Evolutionary conservation across 2,888 invertebrate genomes (phyloP), one percentile per base, ranked within the genome.

Genomic region (Drosophila testacea): DNA sequence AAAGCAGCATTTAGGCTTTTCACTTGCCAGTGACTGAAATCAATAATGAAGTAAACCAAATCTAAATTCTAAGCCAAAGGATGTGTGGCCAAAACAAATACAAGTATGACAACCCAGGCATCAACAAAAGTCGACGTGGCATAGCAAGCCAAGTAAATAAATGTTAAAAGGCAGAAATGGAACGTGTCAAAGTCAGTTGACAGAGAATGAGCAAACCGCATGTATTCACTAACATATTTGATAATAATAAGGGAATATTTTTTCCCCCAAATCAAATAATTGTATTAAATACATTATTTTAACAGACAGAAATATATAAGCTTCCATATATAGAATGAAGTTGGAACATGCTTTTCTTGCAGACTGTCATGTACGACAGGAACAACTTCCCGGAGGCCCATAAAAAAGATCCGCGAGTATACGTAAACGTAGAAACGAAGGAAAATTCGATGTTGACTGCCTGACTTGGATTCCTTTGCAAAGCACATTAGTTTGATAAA

Each of bases 401-500:
- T 77, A 66, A 60, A 66, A 62, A 70, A 68, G 69, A 80, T 77
- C 73, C 56, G 52, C 52, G 56, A 44, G 4, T 30, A 44, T 44
- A 27, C 22, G n/a, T 57, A 16, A 27, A 13, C 42, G 28, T 34
- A 16, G 16, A 38, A 34, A 38, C 11, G 47, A 27, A 28, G 36
- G 30, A 52, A 39, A 13, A 44, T 27, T 44, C 59, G 38, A 10
- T 27, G 30, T 27, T 13, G 22, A 46, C 32, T 6, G 38, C 57
- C 61, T 62, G 70, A 2, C 30, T 51, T 16, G 64, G 50, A 63
- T 70, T 63, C 67, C 56, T 65, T 66, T 36, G 52, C 63, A 54
- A 28, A 44, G 61, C 69, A 62, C 80, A 79, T 79, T 84, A 87
- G 86, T 83, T 87, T 87, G 83, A 85, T 89, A 83, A 89, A 83